Evolutionary conservation across 2,888 invertebrate species (phyloP), one percentile per base, ranked within the genome.

Genomic region (Poecilus cupreus): DNA sequence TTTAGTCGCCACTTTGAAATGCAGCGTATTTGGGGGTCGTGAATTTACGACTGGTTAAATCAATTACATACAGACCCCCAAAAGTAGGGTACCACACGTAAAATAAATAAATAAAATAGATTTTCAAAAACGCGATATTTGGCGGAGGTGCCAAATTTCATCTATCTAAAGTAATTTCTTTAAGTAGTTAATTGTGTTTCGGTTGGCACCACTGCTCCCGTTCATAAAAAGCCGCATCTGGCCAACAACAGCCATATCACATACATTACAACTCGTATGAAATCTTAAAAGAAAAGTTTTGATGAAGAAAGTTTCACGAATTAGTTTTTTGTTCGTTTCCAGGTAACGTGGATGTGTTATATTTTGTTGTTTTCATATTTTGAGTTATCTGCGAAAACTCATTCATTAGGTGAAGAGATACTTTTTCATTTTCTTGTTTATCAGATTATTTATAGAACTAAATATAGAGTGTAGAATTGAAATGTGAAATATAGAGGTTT

Each of bases 261-360:
- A 72, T 72, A 72, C 24, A 70, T 70, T 70, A 74, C 24, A 74
- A 74, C 24, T 74, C 32, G 49, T 43, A 74, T 24, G 49, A 74
- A 26, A 74, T 49, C 74, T 74, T 74, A 74, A 74, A 74, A 74
- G 74, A 74, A 74, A 74, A 74, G 74, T 74, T 74, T 49, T 74
- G 74, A 74, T 74, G 74, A 74, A 74, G 74, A 74, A 74, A 74
- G 74, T 74, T 64, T 49, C 13, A 49, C 6, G 51, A 32, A 74
- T 49, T 74, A 49, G 51, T 13, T 74, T 64, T 64, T 74, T 74
- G 74, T 74, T 74, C 26, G 46, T 74, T 26, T 74, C 74, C 74
- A 74, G 49, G 74, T 74, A 74, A 43, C 43, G 37, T 13, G 49
- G 51, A 74, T 74, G 3, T 46, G n/a, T 20, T 43, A 20, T 74